Evolutionary conservation across 1,140 invertebrate genomes (phyloP).

Genomic region (Vollenhovia emeryi): DNA sequence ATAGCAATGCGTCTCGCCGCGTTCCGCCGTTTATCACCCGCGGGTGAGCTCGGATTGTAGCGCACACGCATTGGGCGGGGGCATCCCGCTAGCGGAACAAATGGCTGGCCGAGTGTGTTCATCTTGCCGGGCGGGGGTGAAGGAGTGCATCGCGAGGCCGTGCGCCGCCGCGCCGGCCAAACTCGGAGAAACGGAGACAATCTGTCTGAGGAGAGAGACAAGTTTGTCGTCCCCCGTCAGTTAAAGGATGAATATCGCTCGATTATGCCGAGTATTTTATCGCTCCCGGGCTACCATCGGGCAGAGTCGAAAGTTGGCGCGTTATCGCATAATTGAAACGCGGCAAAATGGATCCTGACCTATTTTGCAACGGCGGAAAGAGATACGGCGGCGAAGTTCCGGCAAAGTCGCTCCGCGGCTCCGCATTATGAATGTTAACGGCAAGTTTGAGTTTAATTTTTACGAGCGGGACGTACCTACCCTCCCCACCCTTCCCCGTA

Average conservation of each 20-base stretch:
- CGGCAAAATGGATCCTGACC: conserved; percentile 67
- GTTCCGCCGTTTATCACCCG: conserved; percentile 75
- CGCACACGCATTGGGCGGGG: conserved; percentile 25
- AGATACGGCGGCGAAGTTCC: conserved; percentile 63
- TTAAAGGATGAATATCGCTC: conserved; percentile 46
- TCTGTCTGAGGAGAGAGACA: conserved; percentile 1
- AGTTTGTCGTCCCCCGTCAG: conserved; percentile 46
- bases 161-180: too few relatives aligned
- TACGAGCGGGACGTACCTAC: conserved; percentile 50
- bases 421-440: conserved; percentile 51
- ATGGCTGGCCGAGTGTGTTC: conserved; percentile 68
- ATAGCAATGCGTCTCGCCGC: conserved; percentile 79
- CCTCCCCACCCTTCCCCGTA: neutral
- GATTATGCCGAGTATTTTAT: conserved; percentile 48
- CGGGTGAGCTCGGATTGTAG: conserved; percentile 63
- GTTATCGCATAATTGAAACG: conserved; percentile 71
- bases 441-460: conserved; percentile 70
- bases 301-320: conserved; percentile 57
- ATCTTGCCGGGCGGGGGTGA: conserved; percentile 43
- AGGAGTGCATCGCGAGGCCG: neutral
- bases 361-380: conserved; percentile 62
- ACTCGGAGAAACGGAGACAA: conserved; percentile 15
- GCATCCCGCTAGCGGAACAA: conserved; percentile 57
- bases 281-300: conserved; percentile 53
- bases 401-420: conserved; percentile 24